A percentile compares a stretch with the other conserved stretches of the same genome.
These are phyloP conservation scores for Hypothenemus hampei DNA, from an alignment of 1,140 invertebrate genomes.

Conservation along the genomic window DNA sequence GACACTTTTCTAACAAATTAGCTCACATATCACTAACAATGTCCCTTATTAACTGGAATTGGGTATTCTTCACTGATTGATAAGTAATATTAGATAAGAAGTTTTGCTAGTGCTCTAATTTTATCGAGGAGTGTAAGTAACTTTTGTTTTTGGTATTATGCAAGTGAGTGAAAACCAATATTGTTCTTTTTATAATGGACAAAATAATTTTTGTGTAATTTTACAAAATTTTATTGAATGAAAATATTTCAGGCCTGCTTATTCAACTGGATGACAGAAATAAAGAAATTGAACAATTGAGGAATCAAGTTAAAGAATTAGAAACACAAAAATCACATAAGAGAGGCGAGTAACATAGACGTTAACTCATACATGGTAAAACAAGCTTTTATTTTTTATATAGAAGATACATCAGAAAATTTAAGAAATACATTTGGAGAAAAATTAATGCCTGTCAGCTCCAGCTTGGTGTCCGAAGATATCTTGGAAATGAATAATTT, in stretches of 20 bases:
- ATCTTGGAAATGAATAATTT: constrained; percentile 40
- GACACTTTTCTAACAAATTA: too few species aligned
- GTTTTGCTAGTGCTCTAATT: too few species aligned
- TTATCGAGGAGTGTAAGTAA: too few species aligned
- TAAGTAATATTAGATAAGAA: too few species aligned
- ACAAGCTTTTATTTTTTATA: neutral
- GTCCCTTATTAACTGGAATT: too few species aligned
- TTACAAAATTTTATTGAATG: too few species aligned
- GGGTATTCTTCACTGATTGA: too few species aligned
- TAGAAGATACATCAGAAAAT: constrained; percentile 32
- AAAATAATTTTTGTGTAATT: too few species aligned
- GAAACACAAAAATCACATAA: constrained; percentile 30
- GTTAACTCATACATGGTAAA: neutral
- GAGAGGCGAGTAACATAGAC: constrained; percentile 6
- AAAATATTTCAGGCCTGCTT: constrained; percentile 29
- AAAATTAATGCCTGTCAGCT: constrained; percentile 45
- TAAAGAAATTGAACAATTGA: constrained; percentile 31
- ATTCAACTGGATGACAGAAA: constrained; percentile 34
- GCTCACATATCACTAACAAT: too few species aligned
- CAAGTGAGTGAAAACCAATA: too few species aligned
- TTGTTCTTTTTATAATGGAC: too few species aligned
- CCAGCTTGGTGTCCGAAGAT: constrained; percentile 42
- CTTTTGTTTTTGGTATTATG: too few species aligned
- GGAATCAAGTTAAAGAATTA: constrained; percentile 27
- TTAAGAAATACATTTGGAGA: constrained; percentile 44